Base-by-base conservation (phyloP, 2,888 invertebrate species). In the Polymixis lichenea region DNA sequence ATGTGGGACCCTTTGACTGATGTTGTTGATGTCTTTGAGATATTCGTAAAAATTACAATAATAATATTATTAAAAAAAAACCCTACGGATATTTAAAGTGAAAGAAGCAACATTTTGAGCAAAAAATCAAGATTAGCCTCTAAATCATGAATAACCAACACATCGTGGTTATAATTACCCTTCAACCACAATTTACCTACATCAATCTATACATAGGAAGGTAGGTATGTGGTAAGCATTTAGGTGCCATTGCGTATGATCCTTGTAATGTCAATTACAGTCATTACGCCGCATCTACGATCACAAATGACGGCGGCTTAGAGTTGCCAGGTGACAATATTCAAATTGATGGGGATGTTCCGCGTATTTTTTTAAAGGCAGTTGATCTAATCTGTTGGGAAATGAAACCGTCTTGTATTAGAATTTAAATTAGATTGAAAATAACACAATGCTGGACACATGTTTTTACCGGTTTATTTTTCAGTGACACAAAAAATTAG, bases 221-320 rank as follows among this genome's bases (percentile, higher is more conserved):
- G 19, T 61, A 55, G 3, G n/a, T 61, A 43, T 17, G 19, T 38
- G 51, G n/a, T 49, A 67, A 32, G 58, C 68, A 71, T 80, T 65
- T 43, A 82, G 60, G 38, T 72, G 70, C 62, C 74, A 69, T 53
- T 60, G 68, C 66, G 58, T 77, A 75, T 72, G 72, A 84, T 83
- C 82, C 83, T 88, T 83, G 83, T 78, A 82, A 83, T 75, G 77
- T 84, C 86, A 88, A 88, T 88, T 88, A 88, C 77, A 73, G 61
- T 75, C 82, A 84, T 80, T 75, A 82, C 68, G 70, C 15, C 64
- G n/a, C 65, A 77, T 87, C 86, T 87, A 78, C 76, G 62, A 73
- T 77, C 76, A 77, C 77, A 68, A 82, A 78, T 83, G 82, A 75
- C 82, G n/a, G 62, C 60, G 56, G 66, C 62, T 77, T 68, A 78